Percentiles rank a stretch among this genome's conserved stretches.
These are phyloP conservation scores for Ptychoptera albimana DNA, from an alignment of 2,888 invertebrate species.

Conservation along the genomic window DNA sequence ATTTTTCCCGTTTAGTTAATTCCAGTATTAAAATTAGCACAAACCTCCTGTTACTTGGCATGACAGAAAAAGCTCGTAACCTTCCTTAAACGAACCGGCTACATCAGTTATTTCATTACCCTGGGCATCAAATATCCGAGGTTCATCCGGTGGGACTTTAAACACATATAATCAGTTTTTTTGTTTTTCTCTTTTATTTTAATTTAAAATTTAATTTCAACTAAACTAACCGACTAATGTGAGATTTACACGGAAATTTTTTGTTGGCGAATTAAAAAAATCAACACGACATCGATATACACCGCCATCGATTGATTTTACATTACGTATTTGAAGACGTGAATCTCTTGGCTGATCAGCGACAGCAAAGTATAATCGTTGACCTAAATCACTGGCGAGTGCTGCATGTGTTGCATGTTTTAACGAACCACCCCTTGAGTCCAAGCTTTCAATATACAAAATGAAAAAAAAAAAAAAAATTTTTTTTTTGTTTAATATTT, in stretches of 20 bases:
- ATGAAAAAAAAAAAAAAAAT: too few species aligned
- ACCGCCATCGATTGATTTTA: conserved; percentile 60
- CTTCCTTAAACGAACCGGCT: conserved; percentile 77
- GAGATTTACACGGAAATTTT: conserved; percentile 71
- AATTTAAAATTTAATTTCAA: not conserved
- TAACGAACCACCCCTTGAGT: conserved; percentile 57
- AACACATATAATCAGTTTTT: not conserved
- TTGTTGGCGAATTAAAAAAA: conserved; percentile 75
- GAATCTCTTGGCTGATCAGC: conserved; percentile 57
- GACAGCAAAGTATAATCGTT: conserved; percentile 55
- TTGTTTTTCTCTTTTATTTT: not conserved
- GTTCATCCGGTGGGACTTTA: conserved; percentile 63
- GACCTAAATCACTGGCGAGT: conserved; percentile 60
- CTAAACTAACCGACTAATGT: conserved; percentile 66
- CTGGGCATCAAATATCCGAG: conserved; percentile 68
- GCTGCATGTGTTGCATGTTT: conserved; percentile 55
- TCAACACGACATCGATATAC: conserved; percentile 78
- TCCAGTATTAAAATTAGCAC: conserved; percentile 10
- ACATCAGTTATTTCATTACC: conserved; percentile 61
- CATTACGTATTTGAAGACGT: conserved; percentile 55
- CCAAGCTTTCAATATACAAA: conserved; percentile 40
- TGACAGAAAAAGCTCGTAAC: conserved; percentile 63
- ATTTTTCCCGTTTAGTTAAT: not conserved
- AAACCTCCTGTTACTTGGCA: conserved; percentile 80
- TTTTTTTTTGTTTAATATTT: too few species aligned